These are phyloP conservation scores for Alsophila aescularia DNA, from an alignment of 2,888 invertebrate species.

Conservation along the genomic window DNA sequence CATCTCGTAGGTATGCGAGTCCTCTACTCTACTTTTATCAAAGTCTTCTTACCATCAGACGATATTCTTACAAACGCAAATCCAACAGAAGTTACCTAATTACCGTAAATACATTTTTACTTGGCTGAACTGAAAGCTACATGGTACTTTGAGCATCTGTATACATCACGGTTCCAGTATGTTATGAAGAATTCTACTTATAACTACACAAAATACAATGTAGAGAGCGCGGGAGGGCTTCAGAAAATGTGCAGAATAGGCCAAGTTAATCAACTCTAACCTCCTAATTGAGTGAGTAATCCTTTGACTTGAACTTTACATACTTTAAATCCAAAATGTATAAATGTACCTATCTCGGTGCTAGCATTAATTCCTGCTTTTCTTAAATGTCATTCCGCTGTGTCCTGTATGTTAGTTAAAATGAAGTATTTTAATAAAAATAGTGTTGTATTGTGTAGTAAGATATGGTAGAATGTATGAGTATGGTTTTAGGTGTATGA, in stretches of 20 bases:
- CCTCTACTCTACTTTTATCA: not conserved
- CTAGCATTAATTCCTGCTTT: conserved; percentile 1
- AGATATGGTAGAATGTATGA: conserved; percentile 39
- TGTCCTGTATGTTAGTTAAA: conserved; percentile 4
- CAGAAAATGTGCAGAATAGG: conserved; percentile 47
- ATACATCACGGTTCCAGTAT: too few species aligned
- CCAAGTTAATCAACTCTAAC: conserved; percentile 23
- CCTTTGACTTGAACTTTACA: conserved; percentile 9
- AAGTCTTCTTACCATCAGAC: too few species aligned
- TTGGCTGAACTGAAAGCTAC: too few species aligned
- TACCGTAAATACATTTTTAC: too few species aligned
- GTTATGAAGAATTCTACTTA: too few species aligned
- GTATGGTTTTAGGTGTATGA: conserved; percentile 47
- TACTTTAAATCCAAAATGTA: conserved; percentile 39
- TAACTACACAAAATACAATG: conserved; percentile 27
- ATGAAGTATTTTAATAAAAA: not conserved
- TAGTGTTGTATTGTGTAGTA: conserved; percentile 35
- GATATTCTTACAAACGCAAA: too few species aligned
- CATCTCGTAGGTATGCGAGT: not conserved
- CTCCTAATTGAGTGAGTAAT: too few species aligned
- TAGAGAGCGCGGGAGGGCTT: conserved; percentile 75
- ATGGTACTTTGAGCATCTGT: too few species aligned
- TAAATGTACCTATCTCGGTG: conserved; percentile 47
- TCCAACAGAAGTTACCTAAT: too few species aligned
- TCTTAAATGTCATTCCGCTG: conserved; percentile 5